phyloP scores from a whole-genome alignment of 2,797 vertebrate genomes.

The Nyctibius grandis region DNA sequence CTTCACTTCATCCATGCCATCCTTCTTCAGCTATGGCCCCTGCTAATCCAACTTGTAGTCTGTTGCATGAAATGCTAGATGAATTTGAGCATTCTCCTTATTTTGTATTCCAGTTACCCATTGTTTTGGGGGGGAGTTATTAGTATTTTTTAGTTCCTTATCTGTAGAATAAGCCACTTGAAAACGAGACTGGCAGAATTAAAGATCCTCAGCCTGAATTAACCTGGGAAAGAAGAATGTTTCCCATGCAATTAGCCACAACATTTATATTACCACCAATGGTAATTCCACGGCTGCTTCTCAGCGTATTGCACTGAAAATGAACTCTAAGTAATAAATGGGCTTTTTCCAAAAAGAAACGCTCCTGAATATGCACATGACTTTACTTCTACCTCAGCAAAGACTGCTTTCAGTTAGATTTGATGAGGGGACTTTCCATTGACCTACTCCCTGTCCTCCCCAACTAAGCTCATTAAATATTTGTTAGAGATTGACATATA shows the following conservation, averaged over 20 bases:
- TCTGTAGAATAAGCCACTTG: not conserved
- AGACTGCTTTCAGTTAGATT: not conserved
- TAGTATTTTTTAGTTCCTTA: not conserved
- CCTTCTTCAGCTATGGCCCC: not conserved
- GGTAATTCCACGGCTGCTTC: not conserved
- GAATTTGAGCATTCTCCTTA: not conserved
- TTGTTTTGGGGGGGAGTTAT: not conserved
- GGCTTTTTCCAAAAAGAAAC: not conserved
- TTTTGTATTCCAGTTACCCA: not conserved
- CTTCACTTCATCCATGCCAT: not conserved
- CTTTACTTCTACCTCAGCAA: not conserved
- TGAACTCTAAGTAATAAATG: not conserved
- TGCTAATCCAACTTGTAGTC: not conserved
- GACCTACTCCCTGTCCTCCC: not conserved
- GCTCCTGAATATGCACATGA: not conserved
- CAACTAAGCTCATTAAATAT: not conserved
- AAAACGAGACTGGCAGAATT: not conserved
- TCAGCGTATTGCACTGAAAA: not conserved
- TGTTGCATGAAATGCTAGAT: not conserved
- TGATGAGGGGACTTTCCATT: not conserved
- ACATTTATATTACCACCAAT: not conserved
- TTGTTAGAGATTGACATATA: not conserved
- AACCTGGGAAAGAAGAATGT: not conserved
- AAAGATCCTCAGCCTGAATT: not conserved
- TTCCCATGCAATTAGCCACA: not conserved